Base-by-base conservation (phyloP, 2,113 vertebrate species). In the Marmota monax region DNA sequence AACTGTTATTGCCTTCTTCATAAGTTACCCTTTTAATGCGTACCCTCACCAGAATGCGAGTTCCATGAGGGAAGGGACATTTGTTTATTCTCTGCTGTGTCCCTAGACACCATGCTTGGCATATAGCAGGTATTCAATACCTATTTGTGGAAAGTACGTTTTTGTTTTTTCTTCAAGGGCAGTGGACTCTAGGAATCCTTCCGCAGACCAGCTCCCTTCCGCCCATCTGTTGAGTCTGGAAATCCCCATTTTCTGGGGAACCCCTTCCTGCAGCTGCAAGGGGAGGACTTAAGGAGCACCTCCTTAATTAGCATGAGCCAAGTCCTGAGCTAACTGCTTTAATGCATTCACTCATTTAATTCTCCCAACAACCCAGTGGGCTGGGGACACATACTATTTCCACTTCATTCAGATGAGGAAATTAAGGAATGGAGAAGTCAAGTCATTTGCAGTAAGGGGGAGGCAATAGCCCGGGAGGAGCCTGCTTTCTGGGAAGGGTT, bases 201-300 rank as follows among this genome's bases (percentile, higher is more conserved):
- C 48, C 53, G 48, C 34, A 29, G 32, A 45, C 39, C 48, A 84
- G n/a, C 69, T 63, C 32, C 72, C 27, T 32, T 58, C 63, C 39
- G 20, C 53, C 32, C 34, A 2, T 70, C 14, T 70, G 67, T 6
- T 74, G 58, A 56, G 51, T 39, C 90, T 96, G 97, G 97, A 97
- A 97, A 97, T 85, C 94, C 97, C 96, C 94, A 23, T 37, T 65
- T 95, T 77, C 13, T 22, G 86, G 97, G 94, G 96, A 96, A 95
- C 76, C 91, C 94, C 96, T 96, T 93, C 89, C 83, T 94, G 63
- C 18, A 79, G 76, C 39, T 74, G 70, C 77, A 8, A 82, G 18
- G 39, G 72, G 73, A 51, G 58, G 85, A 78, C 77, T 61, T 32
- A 4, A 0, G 34, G 1, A 63, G 61, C 16, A 29, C 70, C 32